These are phyloP conservation scores for Drosophila eugracilis DNA, from an alignment of 1,140 invertebrate genomes.

Conservation along the genomic window DNA sequence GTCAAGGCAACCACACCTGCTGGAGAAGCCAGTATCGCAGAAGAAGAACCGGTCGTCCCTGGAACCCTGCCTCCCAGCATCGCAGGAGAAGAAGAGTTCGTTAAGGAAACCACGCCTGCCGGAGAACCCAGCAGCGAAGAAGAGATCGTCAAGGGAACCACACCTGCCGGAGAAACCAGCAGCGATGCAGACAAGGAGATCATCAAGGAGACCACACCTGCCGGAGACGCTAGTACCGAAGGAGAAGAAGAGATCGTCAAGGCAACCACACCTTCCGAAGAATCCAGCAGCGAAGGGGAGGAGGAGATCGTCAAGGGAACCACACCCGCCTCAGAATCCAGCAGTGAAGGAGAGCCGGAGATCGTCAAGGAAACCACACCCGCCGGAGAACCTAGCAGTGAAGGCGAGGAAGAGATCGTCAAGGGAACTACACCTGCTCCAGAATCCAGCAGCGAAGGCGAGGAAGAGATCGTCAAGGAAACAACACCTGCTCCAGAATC, in stretches of 20 bases:
- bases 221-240: background rate
- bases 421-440: constrained; percentile 16
- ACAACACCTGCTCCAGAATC: constrained; percentile 12
- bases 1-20: constrained; percentile 20
- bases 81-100: constrained; percentile 7
- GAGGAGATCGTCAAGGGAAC: constrained; percentile 6
- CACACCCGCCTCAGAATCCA: constrained; percentile 5
- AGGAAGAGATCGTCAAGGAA: constrained; percentile 2
- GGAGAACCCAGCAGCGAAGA: constrained; percentile 13
- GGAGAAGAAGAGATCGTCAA: constrained; percentile 11
- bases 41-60: background rate
- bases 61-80: constrained; percentile 1
- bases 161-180: constrained; percentile 7
- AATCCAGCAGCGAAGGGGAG: background rate
- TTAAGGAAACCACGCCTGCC: constrained; percentile 22
- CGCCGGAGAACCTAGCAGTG: constrained; percentile 25
- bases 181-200: constrained; percentile 6
- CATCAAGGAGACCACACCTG: constrained; percentile 12
- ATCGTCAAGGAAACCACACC: constrained; percentile 4
- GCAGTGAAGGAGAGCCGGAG: background rate
- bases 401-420: constrained; percentile 11
- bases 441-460: constrained; percentile 10
- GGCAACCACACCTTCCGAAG: constrained; percentile 15
- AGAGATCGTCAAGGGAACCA: constrained; percentile 7
- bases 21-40: constrained; percentile 11